These are phyloP conservation scores for Zaprionus davidi DNA, from an alignment of 1,140 invertebrate genomes.

Conservation along the genomic window DNA sequence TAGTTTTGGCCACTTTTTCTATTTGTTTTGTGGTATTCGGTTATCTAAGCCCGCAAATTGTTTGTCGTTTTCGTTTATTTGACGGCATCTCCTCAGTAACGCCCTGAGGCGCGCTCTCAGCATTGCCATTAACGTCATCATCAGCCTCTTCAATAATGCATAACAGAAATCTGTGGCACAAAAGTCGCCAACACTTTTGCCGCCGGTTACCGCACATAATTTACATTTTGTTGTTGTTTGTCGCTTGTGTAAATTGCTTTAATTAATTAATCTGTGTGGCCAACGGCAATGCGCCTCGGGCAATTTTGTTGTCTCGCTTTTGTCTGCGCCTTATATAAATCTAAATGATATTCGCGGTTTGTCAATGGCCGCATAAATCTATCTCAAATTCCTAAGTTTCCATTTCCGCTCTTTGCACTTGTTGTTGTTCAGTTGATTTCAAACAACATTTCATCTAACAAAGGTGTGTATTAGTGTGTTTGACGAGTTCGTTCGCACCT, in stretches of 20 bases:
- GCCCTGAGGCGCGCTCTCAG: slow-evolving; percentile 7
- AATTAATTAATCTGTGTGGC: slow-evolving; percentile 54
- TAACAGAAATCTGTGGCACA: slow-evolving; percentile 43
- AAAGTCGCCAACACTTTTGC: slow-evolving; percentile 17
- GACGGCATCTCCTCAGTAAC: slow-evolving; percentile 12
- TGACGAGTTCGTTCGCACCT: slow-evolving; percentile 3
- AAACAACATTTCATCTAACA: not conserved
- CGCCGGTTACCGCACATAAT: slow-evolving; percentile 51
- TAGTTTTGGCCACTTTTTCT: not conserved
- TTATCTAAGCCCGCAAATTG: slow-evolving; percentile 43
- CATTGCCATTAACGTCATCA: not conserved
- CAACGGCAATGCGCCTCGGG: slow-evolving; percentile 1
- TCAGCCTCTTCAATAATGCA: slow-evolving; percentile 58
- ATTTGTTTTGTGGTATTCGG: slow-evolving; percentile 26
- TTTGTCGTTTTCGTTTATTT: slow-evolving; percentile 34
- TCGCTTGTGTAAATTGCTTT: slow-evolving; percentile 26
- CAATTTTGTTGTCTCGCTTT: slow-evolving; percentile 27
- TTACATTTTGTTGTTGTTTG: slow-evolving; percentile 35
- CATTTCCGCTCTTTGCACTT: slow-evolving; percentile 18
- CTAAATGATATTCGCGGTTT: slow-evolving; percentile 14
- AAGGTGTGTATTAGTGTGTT: not conserved
- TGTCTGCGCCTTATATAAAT: slow-evolving; percentile 16
- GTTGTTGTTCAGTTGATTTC: slow-evolving; percentile 13
- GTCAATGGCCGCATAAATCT: slow-evolving; percentile 23
- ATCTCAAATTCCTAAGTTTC: slow-evolving; percentile 6